Conservation (phyloP, 2,888 invertebrate species). For the Bombylius major region DNA sequence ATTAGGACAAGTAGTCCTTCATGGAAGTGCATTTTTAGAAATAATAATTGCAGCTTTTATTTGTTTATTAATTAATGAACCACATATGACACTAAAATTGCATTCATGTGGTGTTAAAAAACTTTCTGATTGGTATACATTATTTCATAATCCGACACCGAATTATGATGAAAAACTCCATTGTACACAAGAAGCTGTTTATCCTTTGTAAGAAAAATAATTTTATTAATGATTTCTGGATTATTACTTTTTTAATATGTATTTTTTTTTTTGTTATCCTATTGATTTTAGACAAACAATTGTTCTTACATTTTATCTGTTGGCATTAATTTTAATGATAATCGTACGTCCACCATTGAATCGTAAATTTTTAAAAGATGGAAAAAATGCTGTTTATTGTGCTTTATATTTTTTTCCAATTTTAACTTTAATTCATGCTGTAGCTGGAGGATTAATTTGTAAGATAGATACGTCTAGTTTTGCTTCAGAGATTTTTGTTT, state of each 20-base stretch:
- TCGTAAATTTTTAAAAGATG: slow-evolving; percentile 50
- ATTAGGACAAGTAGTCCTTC: slow-evolving; percentile 61
- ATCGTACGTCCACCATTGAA: slow-evolving; percentile 64
- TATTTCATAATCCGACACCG: slow-evolving; percentile 86
- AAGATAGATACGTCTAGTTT: slow-evolving; percentile 32
- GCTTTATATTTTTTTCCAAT: slow-evolving; percentile 91
- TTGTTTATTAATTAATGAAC: slow-evolving; percentile 70
- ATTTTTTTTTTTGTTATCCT: neutral
- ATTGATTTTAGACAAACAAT: slow-evolving; percentile 67
- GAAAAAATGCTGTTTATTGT: slow-evolving; percentile 76
- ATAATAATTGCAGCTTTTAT: slow-evolving; percentile 60
- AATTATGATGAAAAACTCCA: slow-evolving; percentile 78
- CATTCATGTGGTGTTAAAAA: slow-evolving; percentile 66
- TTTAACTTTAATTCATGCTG: slow-evolving; percentile 71
- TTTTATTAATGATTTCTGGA: no score
- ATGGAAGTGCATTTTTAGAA: slow-evolving; percentile 74
- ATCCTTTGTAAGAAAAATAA: slow-evolving; percentile 68
- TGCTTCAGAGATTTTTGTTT: neutral
- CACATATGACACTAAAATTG: slow-evolving; percentile 61
- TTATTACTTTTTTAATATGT: neutral
- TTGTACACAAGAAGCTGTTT: slow-evolving; percentile 96
- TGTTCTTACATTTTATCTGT: slow-evolving; percentile 78
- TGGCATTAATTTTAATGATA: slow-evolving; percentile 68
- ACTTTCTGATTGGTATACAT: slow-evolving; percentile 93
- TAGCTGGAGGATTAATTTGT: slow-evolving; percentile 87